These are phyloP conservation scores for Cliona cf. orientalis DNA, from an alignment of 37 sponge, comb jelly and placozoan genomes.

Conservation along the genomic window DNA sequence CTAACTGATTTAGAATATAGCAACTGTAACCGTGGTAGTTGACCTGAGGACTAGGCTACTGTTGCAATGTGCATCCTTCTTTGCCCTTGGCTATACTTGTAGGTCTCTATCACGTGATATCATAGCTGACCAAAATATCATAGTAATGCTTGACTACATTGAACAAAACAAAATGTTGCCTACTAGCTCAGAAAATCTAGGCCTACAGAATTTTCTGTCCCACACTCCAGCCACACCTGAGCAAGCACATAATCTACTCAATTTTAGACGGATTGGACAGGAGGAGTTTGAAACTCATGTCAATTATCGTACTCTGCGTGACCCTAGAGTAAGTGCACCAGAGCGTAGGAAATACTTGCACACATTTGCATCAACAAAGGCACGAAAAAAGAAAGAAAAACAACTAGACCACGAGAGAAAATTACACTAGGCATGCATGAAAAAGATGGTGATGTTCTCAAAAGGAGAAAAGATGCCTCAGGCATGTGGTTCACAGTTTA, in stretches of 20 bases:
- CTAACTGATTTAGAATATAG: too few species aligned
- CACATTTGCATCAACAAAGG: background rate
- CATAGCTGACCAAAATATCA: too few species aligned
- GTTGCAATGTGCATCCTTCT: too few species aligned
- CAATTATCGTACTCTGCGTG: background rate
- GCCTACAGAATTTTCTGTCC: background rate
- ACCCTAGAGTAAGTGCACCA: background rate
- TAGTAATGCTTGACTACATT: too few species aligned
- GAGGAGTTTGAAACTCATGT: background rate
- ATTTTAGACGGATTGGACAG: background rate
- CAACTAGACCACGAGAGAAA: background rate
- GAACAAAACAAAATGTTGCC: too few species aligned
- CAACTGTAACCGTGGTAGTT: too few species aligned
- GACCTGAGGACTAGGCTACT: too few species aligned
- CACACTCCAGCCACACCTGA: background rate
- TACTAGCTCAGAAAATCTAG: background rate
- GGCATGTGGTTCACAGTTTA: too few species aligned
- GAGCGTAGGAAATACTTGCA: background rate
- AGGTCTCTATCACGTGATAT: too few species aligned
- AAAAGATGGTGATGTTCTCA: too few species aligned
- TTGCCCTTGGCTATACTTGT: too few species aligned
- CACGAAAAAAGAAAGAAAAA: background rate
- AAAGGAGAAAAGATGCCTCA: too few species aligned
- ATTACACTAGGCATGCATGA: background rate
- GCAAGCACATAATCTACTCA: constrained; percentile 1